Conservation (phyloP, 2,113 vertebrate species). For the Apodemus speciosus region DNA sequence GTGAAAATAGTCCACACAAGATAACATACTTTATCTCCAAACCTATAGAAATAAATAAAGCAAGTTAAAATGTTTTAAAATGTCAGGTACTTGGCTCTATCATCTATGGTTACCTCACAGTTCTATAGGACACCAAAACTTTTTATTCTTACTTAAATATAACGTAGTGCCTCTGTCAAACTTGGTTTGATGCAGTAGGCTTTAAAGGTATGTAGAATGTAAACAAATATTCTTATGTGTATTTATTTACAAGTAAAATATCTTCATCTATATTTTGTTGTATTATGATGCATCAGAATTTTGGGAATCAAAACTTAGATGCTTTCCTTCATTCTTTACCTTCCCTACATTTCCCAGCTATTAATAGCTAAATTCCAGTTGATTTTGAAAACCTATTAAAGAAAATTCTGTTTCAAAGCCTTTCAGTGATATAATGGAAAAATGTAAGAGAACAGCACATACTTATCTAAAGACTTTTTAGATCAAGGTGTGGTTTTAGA, state of each 20-base stretch:
- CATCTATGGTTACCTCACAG: no score
- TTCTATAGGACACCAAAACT: no score
- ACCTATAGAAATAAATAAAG: background rate
- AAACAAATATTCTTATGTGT: background rate
- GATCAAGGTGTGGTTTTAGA: background rate
- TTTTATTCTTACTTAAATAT: background rate
- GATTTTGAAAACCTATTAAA: background rate
- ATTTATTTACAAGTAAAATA: background rate
- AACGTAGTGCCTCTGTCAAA: background rate
- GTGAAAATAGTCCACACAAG: background rate
- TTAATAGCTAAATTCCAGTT: background rate
- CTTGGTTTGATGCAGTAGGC: background rate
- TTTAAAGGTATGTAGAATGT: background rate
- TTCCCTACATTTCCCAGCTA: background rate
- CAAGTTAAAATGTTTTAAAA: background rate
- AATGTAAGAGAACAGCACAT: background rate
- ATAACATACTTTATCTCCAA: background rate
- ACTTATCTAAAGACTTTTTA: background rate
- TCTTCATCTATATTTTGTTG: background rate
- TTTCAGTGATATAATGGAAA: background rate
- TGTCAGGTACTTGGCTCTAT: no score
- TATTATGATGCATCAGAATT: no score
- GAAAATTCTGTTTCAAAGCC: background rate
- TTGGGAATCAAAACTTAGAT: background rate
- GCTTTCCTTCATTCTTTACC: background rate